Percentiles rank a stretch among this genome's conserved stretches.
phyloP scores from a whole-genome alignment of 2,888 invertebrate species.

The Drosophila testacea region DNA sequence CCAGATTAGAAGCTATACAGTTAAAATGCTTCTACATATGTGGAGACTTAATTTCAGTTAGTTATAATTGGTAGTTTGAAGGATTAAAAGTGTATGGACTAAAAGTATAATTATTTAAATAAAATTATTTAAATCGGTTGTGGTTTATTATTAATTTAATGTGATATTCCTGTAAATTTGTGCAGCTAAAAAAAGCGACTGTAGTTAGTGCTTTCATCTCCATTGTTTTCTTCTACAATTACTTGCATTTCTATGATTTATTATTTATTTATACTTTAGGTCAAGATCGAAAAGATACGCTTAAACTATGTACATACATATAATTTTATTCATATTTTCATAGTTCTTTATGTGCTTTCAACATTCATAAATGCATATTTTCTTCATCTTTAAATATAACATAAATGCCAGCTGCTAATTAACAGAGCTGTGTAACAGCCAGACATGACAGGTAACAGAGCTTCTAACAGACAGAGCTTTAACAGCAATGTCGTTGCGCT shows the following conservation, averaged over 20 bases:
- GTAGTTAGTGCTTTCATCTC: too few relatives aligned
- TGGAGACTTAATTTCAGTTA: conserved; percentile 21
- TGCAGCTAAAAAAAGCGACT: too few relatives aligned
- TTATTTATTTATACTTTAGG: too few relatives aligned
- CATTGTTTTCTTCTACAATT: too few relatives aligned
- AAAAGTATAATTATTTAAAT: not conserved
- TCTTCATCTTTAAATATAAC: not conserved
- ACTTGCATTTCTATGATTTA: too few relatives aligned
- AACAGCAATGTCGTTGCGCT: conserved; percentile 32
- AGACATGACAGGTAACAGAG: conserved; percentile 1
- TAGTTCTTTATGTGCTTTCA: too few relatives aligned
- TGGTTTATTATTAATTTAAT: too few relatives aligned
- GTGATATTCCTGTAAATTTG: too few relatives aligned
- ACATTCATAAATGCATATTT: too few relatives aligned
- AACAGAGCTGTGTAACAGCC: not conserved
- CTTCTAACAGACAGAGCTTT: conserved; percentile 2
- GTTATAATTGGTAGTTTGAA: conserved; percentile 12
- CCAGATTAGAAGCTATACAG: not conserved
- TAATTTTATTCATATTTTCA: too few relatives aligned
- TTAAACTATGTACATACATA: too few relatives aligned
- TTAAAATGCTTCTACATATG: conserved; percentile 4
- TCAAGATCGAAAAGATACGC: too few relatives aligned
- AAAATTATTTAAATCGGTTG: not conserved
- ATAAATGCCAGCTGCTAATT: not conserved
- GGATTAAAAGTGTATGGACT: not conserved